phyloP scores from a whole-genome alignment of 1,140 invertebrate species.

The Neodiprion lecontei region DNA sequence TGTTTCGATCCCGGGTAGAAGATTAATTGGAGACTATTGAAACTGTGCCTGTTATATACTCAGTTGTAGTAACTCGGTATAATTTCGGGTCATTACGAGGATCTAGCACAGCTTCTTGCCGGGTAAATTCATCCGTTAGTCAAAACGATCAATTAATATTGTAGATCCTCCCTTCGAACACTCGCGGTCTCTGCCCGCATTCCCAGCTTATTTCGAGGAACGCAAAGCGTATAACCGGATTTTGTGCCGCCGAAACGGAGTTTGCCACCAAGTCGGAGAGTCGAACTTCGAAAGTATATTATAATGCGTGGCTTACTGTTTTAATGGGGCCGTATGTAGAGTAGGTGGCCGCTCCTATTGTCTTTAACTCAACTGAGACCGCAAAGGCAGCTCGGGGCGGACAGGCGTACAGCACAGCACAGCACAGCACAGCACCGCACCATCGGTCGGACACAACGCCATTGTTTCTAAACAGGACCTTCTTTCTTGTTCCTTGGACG shows the following conservation, averaged over 20 bases:
- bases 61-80: not conserved
- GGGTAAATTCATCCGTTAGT: no score
- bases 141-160: no score
- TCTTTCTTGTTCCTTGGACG: not conserved
- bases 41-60: no score
- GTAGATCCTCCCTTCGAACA: no score
- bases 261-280: not conserved
- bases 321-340: slow-evolving; percentile 57
- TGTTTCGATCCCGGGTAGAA: not conserved
- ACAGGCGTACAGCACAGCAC: not conserved
- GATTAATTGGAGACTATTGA: not conserved
- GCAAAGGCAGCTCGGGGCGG: not conserved
- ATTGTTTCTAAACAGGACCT: slow-evolving; percentile 7
- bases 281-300: slow-evolving; percentile 26
- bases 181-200: no score
- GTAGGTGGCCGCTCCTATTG: slow-evolving; percentile 46
- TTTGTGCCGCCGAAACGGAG: not conserved
- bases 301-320: slow-evolving; percentile 54
- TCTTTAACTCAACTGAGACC: slow-evolving; percentile 48
- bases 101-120: no score
- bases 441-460: not conserved
- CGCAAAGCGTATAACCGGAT: no score
- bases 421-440: not conserved
- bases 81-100: not conserved
- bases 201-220: no score